Evolutionary conservation across 1,140 invertebrate genomes (phyloP), one percentile per base, ranked within the genome.

Genomic region (Scylla paramamosain): DNA sequence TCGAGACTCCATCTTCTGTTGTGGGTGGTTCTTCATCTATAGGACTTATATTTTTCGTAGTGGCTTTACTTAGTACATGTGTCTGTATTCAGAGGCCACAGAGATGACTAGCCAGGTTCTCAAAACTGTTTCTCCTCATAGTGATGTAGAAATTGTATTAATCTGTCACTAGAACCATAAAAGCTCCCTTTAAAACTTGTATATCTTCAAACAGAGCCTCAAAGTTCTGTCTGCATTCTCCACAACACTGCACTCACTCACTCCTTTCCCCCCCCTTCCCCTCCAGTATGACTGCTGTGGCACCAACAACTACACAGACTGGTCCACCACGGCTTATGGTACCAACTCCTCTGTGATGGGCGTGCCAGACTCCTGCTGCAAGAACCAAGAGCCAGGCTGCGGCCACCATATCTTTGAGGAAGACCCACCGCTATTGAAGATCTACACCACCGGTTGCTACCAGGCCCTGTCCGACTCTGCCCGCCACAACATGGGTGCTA

Each of bases 231-330:
- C 39, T 39, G 6, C 39, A 2, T 39, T 39, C n/a, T n/a, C n/a
- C n/a, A n/a, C n/a, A 39, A 39, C 39, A 39, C 39, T 2, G 39
- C 39, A 39, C n/a, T n/a, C n/a, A 67, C 10, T 10, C 59, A 10
- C 52, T 59, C 52, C 45, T 31, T 59, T 90, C 52, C 6, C 95
- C 45, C 29, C 87, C 45, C 46, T 46, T 28, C 59, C 46, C 20
- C 45, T 14, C 46, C 48, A 96, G 95, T 94, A 96, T 82, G 8
- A 96, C 16, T 96, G 96, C 95, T 96, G 96, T 86, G 96, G 96
- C 32, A 94, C 95, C 6, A 32, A 86, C 6, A 46, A 87, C 87
- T 95, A 89, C 92, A 95, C 28, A 0, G 94, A 96, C 83, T 96
- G 96, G 96, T 28, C 29, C 0, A 20, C 6, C 25, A 87, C 93